Evolutionary conservation across 2,888 invertebrate genomes (phyloP), one percentile per base, ranked within the genome.

Genomic region (Argyresthia albistria): DNA sequence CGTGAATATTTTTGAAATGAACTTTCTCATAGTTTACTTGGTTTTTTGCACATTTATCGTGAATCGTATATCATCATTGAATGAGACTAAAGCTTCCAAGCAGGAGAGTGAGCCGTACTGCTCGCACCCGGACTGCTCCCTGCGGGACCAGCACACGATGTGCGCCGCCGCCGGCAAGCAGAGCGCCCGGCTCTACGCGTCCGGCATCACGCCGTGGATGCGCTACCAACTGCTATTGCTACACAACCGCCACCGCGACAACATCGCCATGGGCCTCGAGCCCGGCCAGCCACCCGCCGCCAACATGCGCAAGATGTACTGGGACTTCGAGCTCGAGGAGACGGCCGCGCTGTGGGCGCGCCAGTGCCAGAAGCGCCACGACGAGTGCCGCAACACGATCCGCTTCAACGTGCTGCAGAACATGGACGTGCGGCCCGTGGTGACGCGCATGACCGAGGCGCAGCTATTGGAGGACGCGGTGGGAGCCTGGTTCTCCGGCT

Each of bases 261-360:
- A 80, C 55, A 76, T 88, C 45, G 88, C 88, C 0, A 73, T 80
- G 76, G 88, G 88, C 0, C 62, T 82, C 35, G 81, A 88, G 56
- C 73, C 83, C 0, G 84, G 82, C 0, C 88, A 88, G 59, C 88
- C 88, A 1, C 73, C 82, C 1, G 88, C 88, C 1, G 66, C 80
- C 2, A 88, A 88, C 57, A 88, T 88, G 88, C 76, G 84, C 8
- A 86, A 88, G 60, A 73, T 88, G 76, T 88, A 86, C 57, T 88
- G 88, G 88, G 88, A 88, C 54, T 75, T 76, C 54, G 88, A 88
- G 58, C 67, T 88, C 0, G 88, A 88, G 55, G 63, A 70, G 25
- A 78, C 74, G 73, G 88, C 88, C 0, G 84, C 87, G 42, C 63
- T 76, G 6, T 88, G 88, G 88, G 88, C 87, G 0, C 73, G 88